Evolutionary conservation across 2,888 invertebrate genomes (phyloP), one percentile per base, ranked within the genome.

Genomic region (Eristalis arbustorum): DNA sequence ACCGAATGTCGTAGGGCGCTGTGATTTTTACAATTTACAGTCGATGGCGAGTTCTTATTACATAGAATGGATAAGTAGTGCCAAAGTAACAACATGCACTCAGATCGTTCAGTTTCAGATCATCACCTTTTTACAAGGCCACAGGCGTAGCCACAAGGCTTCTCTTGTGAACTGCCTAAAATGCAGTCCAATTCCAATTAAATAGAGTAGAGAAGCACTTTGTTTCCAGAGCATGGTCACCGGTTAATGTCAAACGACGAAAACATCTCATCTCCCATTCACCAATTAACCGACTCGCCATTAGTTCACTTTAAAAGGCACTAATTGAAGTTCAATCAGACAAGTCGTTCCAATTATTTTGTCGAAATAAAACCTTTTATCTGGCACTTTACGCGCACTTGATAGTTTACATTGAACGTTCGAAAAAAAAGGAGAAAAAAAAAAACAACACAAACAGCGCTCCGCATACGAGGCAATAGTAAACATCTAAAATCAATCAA

Each of bases 401-500:
- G 42, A n/a, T 61, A 59, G 75, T 49, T 67, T 61, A 75, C 67
- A 59, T 31, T 75, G 57, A 61, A 61, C 49, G 37, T 31, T 31
- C 31, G 28, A 34, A 56, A 63, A 40, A 57, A 28, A 59, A 59
- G 11, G 10, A 59, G 1, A 2, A 25, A 25, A 25, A 25, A 25
- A 25, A 25, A 25, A 25, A 1, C 4, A n/a, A 57, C 4, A 42
- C 42, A 42, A 49, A 49, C 49, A 49, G n/a, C 2, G n/a, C 18
- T 18, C 3, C 34, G 34, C 34, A 37, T 37, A 11, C 10, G 5
- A 49, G 18, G 3, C 49, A 49, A 76, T 57, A 14, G 56, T 18
- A 77, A 77, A 57, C 69, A 56, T 40, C 37, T 59, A 62, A 25
- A 64, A 64, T 61, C 78, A 31, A 72, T 78, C 78, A 71, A 64